Percentiles rank a stretch among this genome's conserved stretches.
Conservation (phyloP, 2,113 vertebrate genomes). For the Megaleporinus macrocephalus region DNA sequence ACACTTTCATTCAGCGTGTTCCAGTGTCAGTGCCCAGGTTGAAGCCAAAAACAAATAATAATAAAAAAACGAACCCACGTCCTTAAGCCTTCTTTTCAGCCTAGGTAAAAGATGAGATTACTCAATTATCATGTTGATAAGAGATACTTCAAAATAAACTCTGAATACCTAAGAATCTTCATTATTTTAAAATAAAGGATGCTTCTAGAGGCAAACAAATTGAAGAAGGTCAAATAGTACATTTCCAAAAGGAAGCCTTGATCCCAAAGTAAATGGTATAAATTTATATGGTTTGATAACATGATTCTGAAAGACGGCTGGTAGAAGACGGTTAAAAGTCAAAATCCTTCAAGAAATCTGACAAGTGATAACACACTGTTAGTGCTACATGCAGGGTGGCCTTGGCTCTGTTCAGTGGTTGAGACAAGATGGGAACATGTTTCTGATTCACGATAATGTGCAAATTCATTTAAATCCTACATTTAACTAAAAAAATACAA, state of each 20-base stretch:
- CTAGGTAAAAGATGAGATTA: conserved; percentile 21
- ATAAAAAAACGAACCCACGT: not conserved
- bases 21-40: conserved; percentile 22
- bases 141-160: conserved; percentile 11
- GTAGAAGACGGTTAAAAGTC: conserved; percentile 21
- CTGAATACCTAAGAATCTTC: conserved; percentile 10
- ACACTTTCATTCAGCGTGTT: conserved; percentile 47
- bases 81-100: not conserved
- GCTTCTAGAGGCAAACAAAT: conserved; percentile 9
- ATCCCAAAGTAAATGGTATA: conserved; percentile 11
- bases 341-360: conserved; percentile 18
- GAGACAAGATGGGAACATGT: not conserved
- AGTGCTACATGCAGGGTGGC: not conserved
- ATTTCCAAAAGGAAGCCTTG: conserved; percentile 4
- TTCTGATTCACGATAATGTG: too few relatives aligned
- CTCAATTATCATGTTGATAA: conserved; percentile 26
- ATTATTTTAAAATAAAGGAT: conserved; percentile 19
- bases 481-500: too few relatives aligned
- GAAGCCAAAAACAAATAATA: too few relatives aligned
- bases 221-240: conserved; percentile 36
- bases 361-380: not conserved
- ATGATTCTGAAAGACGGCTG: conserved; percentile 15
- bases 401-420: conserved; percentile 19
- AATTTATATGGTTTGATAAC: not conserved
- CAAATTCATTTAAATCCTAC: too few relatives aligned